These are phyloP conservation scores for Gryllus bimaculatus DNA, from an alignment of 1,140 invertebrate species.

Conservation along the genomic window DNA sequence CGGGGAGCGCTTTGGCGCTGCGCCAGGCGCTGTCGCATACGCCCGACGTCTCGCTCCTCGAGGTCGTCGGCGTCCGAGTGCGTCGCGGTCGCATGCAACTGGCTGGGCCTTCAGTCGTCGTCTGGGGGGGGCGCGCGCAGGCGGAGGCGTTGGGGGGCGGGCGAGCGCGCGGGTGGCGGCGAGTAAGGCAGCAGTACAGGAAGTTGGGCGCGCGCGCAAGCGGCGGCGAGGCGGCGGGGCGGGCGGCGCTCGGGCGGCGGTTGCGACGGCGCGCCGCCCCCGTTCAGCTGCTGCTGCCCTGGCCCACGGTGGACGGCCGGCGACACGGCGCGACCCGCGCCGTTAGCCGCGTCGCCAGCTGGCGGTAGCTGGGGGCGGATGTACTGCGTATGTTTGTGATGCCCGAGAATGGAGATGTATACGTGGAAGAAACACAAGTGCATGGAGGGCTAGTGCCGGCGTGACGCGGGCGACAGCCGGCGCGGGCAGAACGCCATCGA, in stretches of 20 bases:
- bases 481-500: slow-evolving; percentile 54
- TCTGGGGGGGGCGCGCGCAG: too few relatives aligned
- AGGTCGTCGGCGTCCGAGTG: slow-evolving; percentile 7
- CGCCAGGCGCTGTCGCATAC: too few relatives aligned
- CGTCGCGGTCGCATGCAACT: slow-evolving; percentile 20
- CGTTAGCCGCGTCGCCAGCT: neutral
- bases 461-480: slow-evolving; percentile 61
- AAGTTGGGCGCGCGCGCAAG: neutral
- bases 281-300: slow-evolving; percentile 82
- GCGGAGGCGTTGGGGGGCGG: too few relatives aligned
- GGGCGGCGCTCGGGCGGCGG: neutral
- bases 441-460: slow-evolving; percentile 63
- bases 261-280: slow-evolving; percentile 56
- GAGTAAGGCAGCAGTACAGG: neutral
- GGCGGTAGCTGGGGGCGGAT: slow-evolving; percentile 43
- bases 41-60: neutral
- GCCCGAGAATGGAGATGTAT: slow-evolving; percentile 72
- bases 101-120: slow-evolving; percentile 19
- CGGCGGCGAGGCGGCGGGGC: neutral
- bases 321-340: slow-evolving; percentile 50
- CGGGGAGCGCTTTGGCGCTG: too few relatives aligned
- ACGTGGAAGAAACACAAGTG: slow-evolving; percentile 86
- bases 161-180: too few relatives aligned
- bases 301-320: too few relatives aligned
- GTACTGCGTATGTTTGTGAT: slow-evolving; percentile 87